Evolutionary conservation across 2,113 vertebrate species (phyloP), one percentile per base, ranked within the genome.

Genomic region (Fulica atra): DNA sequence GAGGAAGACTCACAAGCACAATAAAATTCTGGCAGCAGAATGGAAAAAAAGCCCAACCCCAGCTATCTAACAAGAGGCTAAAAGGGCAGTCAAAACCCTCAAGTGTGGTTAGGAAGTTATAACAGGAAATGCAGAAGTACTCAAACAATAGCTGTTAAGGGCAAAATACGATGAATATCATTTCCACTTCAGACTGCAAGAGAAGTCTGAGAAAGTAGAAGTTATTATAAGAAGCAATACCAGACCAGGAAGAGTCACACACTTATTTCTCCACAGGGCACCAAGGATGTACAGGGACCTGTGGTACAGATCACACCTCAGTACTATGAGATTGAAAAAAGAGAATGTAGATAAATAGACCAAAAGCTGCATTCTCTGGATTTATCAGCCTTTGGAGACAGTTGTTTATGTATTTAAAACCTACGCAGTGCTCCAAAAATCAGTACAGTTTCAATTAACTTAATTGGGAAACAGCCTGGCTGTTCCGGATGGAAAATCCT

Each of bases 71-170:
- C 14, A 38, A 65, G 35, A 77, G 89, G 78, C 78, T 65, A 82
- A 86, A 96, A 96, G 90, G 68, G 72, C 93, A 94, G n/a, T 7
- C 26, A n/a, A 50, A 9, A 7, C 18, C 51, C 56, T 29, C 0
- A 70, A 51, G 28, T 21, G 69, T 40, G 80, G 76, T 64, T 86
- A 86, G 90, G 82, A 84, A 94, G 44, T 11, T 89, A 9, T 18
- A 82, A 77, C 36, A 95, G 82, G 82, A 96, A 94, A 94, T 81
- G 80, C 69, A 92, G 51, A 88, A 88, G 64, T 23, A 59, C 35
- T 74, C 59, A 70, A 95, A 90, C 21, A 78, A 63, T 0, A 53
- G 76, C 79, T 64, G 60, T 64, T 71, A 60, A 74, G 63, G 33
- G 40, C 66, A 90, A 42, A 93, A 53, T 1, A 1, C 3, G 63